Percentiles rank a stretch among this genome's conserved stretches.
phyloP scores from a whole-genome alignment of 2,888 invertebrate genomes.

The Polia nebulosa region DNA sequence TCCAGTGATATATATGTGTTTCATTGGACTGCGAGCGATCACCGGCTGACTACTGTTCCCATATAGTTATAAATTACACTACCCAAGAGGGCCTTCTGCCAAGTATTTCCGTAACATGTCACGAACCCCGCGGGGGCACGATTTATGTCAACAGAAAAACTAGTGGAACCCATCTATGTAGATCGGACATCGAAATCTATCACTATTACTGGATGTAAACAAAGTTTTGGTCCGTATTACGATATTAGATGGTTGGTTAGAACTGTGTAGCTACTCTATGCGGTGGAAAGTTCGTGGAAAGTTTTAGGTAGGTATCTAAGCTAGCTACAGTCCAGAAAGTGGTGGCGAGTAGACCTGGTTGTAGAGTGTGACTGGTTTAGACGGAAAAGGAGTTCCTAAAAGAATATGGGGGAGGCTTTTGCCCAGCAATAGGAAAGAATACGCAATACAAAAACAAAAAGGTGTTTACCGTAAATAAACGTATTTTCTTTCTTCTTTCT shows the following conservation, averaged over 20 bases:
- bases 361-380: neutral
- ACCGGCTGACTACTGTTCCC: constrained; percentile 55
- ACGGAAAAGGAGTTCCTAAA: neutral
- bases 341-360: neutral
- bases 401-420: neutral
- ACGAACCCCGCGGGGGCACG: constrained; percentile 71
- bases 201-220: constrained; percentile 60
- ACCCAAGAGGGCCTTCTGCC: constrained; percentile 81
- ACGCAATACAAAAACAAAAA: no score
- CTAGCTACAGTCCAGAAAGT: neutral
- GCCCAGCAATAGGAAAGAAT: neutral
- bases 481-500: no score
- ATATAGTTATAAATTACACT: constrained; percentile 82
- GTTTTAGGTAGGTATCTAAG: neutral
- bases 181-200: constrained; percentile 63
- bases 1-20: constrained; percentile 65
- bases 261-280: neutral
- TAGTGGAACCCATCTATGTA: constrained; percentile 72
- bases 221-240: constrained; percentile 39
- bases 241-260: neutral
- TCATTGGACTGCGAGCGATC: constrained; percentile 65
- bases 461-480: no score
- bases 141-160: constrained; percentile 87
- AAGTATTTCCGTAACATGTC: constrained; percentile 80
- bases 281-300: neutral